Evolutionary conservation across 23 tunicate species (phyloP), one percentile per base, ranked within the genome.

Genomic region (Trididemnum miniatum): DNA sequence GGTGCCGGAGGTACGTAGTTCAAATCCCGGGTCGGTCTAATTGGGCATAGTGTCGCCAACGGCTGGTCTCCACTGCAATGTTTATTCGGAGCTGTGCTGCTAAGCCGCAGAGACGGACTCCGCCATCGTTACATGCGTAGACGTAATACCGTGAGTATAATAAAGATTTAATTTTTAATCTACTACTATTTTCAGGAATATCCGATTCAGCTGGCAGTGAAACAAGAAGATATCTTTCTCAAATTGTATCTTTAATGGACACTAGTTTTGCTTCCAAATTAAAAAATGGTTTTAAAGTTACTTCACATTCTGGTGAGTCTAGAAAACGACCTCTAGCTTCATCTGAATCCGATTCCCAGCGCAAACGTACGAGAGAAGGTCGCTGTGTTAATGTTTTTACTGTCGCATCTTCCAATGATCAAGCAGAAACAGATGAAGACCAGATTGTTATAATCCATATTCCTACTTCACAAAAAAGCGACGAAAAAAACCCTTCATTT

Each of bases 211-310:
- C 77, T 77, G 93, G 93, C 1, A 88, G 93, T 76, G 93, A 88
- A 65, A 88, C 87, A 9, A 35, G 87, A 34, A 51, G 93, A 77
- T 88, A 88, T 82, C 72, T 88, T 1, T 82, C 93, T n/a, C 87
- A 88, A 66, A 77, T 88, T 37, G 79, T 82, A 18, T 34, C 93
- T 3, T 74, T 88, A 36, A 88, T 82, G 87, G 80, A 79, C 73
- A 73, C 76, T 34, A 82, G 35, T 31, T 88, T 88, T 76, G 93
- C 93, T 2, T 25, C 31, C 34, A 82, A 82, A 35, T 71, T 88
- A 35, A 76, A 86, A 71, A 86, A 71, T 59, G 84, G 82, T 4
- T 54, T 85, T 1, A 20, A 9, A 24, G 1, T 39, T 28, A 29
- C 35, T 4, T 22, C n/a, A 67, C 22, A 39, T 2, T 3, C 39